Evolutionary conservation across 2,113 vertebrate genomes (phyloP), one percentile per base, ranked within the genome.

Genomic region (Struthio camelus): DNA sequence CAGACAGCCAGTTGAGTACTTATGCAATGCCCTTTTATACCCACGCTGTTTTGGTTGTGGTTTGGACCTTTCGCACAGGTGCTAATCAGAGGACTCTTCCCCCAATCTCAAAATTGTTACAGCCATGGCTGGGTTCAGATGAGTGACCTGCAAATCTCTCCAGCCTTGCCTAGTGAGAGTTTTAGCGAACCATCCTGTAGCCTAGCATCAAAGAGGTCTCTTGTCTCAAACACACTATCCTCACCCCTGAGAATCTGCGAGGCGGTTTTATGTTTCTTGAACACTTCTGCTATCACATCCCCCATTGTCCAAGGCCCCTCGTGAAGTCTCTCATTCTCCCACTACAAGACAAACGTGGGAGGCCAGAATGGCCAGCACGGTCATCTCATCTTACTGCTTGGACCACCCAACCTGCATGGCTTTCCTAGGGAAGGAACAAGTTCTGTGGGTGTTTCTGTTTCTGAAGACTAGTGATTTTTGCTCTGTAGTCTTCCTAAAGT

Each of bases 331-430:
- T 66, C 32, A 1, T 38, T 72, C 10, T 85, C 19, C 46, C 10
- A 3, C 9, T 25, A 2, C 9, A 51, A 64, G 61, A 58, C 11
- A 28, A 8, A n/a, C 9, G 9, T 16, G 8, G 5, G 71, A 81
- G 34, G 12, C 14, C 17, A 50, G 48, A 85, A 38, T 4, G 5
- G 51, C 9, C 25, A 30, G 1, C 3, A 14, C 48, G 36, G 25
- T 27, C 84, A 24, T 38, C 24, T 65, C 62, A 4, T 5, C 25
- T 56, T 14, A 8, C 25, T 58, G n/a, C 25, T 48, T 23, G 42
- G 51, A 23, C 34, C 44, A 65, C 38, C 40, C 16, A 38, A 36
- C 1, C 0, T 28, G 4, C 0, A 0, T 20, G 56, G 15, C 18
- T n/a, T n/a, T n/a, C 38, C 9, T 28, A 42, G 38, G 36, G 42